A percentile compares a stretch with the other conserved stretches of the same genome.
phyloP scores from a whole-genome alignment of 2,888 invertebrate species.

The Lydus trimaculatus region DNA sequence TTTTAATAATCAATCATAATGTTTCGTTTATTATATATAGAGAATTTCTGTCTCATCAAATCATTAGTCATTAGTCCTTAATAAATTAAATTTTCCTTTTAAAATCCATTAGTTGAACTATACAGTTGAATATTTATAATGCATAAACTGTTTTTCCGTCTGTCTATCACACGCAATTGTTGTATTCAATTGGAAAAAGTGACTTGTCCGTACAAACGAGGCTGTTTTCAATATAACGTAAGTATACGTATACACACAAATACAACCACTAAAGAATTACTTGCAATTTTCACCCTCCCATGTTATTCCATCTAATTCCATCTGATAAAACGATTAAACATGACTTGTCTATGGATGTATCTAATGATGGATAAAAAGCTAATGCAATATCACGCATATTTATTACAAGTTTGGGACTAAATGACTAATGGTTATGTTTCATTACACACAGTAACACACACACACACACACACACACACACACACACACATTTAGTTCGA shows the following conservation, averaged over 20 bases:
- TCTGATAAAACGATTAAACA: constrained; percentile 46
- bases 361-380: constrained; percentile 32
- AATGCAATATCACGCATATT: constrained; percentile 43
- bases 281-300: constrained; percentile 53
- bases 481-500: too few relatives aligned
- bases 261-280: constrained; percentile 47
- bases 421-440: neutral
- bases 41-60: neutral
- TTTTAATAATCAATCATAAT: neutral
- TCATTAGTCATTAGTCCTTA: neutral
- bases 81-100: neutral
- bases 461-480: too few relatives aligned
- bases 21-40: neutral
- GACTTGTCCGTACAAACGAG: neutral
- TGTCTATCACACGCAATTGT: neutral
- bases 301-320: constrained; percentile 34
- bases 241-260: constrained; percentile 28
- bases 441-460: neutral
- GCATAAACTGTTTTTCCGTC: neutral
- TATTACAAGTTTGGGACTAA: constrained; percentile 23
- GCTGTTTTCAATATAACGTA: constrained; percentile 7
- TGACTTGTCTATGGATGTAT: constrained; percentile 41
- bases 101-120: neutral
- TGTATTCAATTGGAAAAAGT: neutral
- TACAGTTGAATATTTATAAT: neutral